phyloP scores from a whole-genome alignment of 2,888 invertebrate species.

The Cantharis rustica region DNA sequence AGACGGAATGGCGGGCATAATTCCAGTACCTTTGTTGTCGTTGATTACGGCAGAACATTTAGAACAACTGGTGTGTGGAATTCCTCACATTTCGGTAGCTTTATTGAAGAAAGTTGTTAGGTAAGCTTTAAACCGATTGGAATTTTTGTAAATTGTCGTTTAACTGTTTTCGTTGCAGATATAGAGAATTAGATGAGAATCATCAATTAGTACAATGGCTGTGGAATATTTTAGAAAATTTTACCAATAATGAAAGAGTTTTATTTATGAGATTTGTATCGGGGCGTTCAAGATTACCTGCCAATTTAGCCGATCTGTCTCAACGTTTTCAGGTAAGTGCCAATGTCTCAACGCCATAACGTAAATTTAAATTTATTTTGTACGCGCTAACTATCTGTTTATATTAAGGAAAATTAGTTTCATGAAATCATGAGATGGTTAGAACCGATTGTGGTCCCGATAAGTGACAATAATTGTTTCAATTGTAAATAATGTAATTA shows the following conservation, averaged over 20 bases:
- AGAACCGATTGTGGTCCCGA: too few relatives aligned
- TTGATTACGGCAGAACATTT: conserved; percentile 64
- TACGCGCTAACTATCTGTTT: neutral
- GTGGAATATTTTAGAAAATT: conserved; percentile 66
- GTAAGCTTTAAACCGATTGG: conserved; percentile 47
- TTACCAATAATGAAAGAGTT: conserved; percentile 66
- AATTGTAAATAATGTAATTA: too few relatives aligned
- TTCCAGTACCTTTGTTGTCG: conserved; percentile 66
- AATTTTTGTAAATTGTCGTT: neutral
- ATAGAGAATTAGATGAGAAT: conserved; percentile 67
- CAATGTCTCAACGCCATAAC: too few relatives aligned
- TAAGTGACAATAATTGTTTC: too few relatives aligned
- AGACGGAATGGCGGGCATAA: conserved; percentile 68
- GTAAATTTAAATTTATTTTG: neutral
- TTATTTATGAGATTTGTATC: conserved; percentile 70
- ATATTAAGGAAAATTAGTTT: neutral
- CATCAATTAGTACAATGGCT: conserved; percentile 66
- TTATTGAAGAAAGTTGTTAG: conserved; percentile 66
- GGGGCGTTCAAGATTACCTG: conserved; percentile 66
- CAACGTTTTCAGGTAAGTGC: conserved; percentile 65
- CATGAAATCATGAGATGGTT: too few relatives aligned
- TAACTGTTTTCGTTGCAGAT: conserved; percentile 52
- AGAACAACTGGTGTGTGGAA: conserved; percentile 68
- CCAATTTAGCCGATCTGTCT: conserved; percentile 67
- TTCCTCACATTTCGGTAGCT: conserved; percentile 64